Conservation (phyloP, 2,888 invertebrate species). For the Pheosia tremula region DNA sequence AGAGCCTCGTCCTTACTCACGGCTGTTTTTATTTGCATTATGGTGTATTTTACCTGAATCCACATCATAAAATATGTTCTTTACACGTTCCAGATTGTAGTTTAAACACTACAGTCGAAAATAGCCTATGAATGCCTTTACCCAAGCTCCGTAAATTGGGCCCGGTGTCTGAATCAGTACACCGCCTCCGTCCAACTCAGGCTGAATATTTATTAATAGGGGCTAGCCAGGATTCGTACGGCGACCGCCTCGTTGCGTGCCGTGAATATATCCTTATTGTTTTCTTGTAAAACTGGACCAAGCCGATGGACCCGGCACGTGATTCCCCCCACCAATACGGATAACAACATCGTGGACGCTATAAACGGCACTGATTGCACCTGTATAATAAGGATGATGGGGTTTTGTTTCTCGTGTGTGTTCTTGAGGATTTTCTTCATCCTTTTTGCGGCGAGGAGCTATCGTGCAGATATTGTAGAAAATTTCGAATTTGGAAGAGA, state of each 20-base stretch:
- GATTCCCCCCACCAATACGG: constrained; percentile 9
- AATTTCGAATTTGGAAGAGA: too few species aligned
- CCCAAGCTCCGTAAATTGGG: constrained; percentile 9
- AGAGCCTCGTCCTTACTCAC: too few species aligned
- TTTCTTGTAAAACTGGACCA: constrained; percentile 29
- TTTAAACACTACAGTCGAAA: too few species aligned
- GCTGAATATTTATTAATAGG: constrained; percentile 52
- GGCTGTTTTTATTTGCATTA: too few species aligned
- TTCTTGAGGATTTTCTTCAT: background rate
- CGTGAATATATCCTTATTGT: constrained; percentile 50
- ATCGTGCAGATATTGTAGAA: too few species aligned
- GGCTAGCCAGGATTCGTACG: constrained; percentile 28
- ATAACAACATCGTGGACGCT: constrained; percentile 4
- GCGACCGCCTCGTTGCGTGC: constrained; percentile 34
- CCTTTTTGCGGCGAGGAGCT: background rate
- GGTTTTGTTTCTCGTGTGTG: background rate
- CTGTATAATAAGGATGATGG: constrained; percentile 1
- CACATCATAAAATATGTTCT: too few species aligned
- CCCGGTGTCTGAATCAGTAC: constrained; percentile 26
- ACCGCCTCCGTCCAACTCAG: constrained; percentile 19
- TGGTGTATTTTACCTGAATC: too few species aligned
- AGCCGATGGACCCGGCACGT: constrained; percentile 7
- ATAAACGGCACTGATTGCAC: constrained; percentile 6
- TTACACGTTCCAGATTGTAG: too few species aligned
- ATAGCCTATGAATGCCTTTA: background rate